These are phyloP conservation scores for Pyrocoelia pectoralis DNA, from an alignment of 2,888 invertebrate species.

Conservation along the genomic window DNA sequence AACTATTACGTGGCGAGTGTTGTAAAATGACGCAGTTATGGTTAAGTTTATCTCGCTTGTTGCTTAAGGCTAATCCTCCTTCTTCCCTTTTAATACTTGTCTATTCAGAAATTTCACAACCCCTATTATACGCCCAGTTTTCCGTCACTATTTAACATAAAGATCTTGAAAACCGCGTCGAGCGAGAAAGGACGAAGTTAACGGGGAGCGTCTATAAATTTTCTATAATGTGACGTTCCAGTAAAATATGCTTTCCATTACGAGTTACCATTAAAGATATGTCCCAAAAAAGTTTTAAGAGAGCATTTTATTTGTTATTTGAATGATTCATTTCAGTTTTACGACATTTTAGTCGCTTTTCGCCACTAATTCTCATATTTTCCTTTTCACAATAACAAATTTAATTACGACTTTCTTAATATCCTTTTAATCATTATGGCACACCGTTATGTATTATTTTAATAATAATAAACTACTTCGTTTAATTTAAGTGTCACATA, in stretches of 20 bases:
- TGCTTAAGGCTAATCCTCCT: slow-evolving; percentile 48
- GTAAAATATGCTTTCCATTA: slow-evolving; percentile 59
- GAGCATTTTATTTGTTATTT: slow-evolving; percentile 57
- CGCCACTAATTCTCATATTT: slow-evolving; percentile 14
- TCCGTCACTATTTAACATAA: slow-evolving; percentile 31
- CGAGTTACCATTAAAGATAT: slow-evolving; percentile 58
- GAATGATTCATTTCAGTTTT: slow-evolving; percentile 52
- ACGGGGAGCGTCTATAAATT: slow-evolving; percentile 40
- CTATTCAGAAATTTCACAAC: slow-evolving; percentile 35
- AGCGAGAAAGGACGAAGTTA: slow-evolving; percentile 44
- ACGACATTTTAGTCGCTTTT: slow-evolving; percentile 32
- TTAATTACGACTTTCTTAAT: background rate
- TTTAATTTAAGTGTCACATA: too few relatives aligned
- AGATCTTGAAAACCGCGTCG: slow-evolving; percentile 21
- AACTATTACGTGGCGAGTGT: slow-evolving; percentile 38
- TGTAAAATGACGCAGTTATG: slow-evolving; percentile 42
- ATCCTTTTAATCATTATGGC: background rate
- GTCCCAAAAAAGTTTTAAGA: slow-evolving; percentile 57
- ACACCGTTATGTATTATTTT: background rate
- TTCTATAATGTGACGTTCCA: slow-evolving; percentile 51
- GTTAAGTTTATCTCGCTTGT: slow-evolving; percentile 46
- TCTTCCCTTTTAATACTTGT: slow-evolving; percentile 44
- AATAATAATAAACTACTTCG: too few relatives aligned
- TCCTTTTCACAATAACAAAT: slow-evolving; percentile 5
- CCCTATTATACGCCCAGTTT: slow-evolving; percentile 23